Percentiles rank a stretch among this genome's conserved stretches.
phyloP scores from a whole-genome alignment of 2,888 invertebrate species.

The Lasioglossum oenotherae region DNA sequence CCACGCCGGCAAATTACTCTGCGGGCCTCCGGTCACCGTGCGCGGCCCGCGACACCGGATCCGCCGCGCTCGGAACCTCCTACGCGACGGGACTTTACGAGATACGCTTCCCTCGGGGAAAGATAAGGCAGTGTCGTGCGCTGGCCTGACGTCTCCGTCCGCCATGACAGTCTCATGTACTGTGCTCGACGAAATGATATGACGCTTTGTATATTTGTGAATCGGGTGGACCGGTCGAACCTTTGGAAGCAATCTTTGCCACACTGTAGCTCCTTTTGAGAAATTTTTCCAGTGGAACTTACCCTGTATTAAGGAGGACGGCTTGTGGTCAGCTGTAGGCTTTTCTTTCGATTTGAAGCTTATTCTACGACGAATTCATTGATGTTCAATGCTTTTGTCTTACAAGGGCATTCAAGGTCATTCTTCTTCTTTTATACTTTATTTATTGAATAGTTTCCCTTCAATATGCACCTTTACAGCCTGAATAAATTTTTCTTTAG shows the following conservation, averaged over 20 bases:
- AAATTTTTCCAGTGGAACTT: not conserved
- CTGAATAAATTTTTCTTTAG: not conserved
- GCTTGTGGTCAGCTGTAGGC: not conserved
- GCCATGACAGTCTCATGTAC: slow-evolving; percentile 20
- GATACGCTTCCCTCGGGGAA: slow-evolving; percentile 68
- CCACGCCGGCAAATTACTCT: slow-evolving; percentile 70
- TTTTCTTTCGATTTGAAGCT: not conserved
- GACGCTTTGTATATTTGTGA: not conserved
- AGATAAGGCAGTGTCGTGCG: slow-evolving; percentile 63
- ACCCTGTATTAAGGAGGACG: not conserved
- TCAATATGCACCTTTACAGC: not conserved
- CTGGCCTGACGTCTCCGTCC: slow-evolving; percentile 46
- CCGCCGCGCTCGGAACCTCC: slow-evolving; percentile 33
- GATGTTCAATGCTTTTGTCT: not conserved
- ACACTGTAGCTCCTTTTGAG: not conserved
- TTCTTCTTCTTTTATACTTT: not conserved
- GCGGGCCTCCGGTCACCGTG: slow-evolving; percentile 61
- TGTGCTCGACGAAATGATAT: not conserved
- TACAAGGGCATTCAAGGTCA: not conserved
- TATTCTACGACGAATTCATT: not conserved
- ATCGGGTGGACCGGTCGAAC: not conserved
- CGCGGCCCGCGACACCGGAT: slow-evolving; percentile 16
- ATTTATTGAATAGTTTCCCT: not conserved
- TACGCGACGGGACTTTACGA: slow-evolving; percentile 65
- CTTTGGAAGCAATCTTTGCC: not conserved